These are phyloP conservation scores for Ispidina picta DNA, from an alignment of 2,797 vertebrate species.

Conservation along the genomic window DNA sequence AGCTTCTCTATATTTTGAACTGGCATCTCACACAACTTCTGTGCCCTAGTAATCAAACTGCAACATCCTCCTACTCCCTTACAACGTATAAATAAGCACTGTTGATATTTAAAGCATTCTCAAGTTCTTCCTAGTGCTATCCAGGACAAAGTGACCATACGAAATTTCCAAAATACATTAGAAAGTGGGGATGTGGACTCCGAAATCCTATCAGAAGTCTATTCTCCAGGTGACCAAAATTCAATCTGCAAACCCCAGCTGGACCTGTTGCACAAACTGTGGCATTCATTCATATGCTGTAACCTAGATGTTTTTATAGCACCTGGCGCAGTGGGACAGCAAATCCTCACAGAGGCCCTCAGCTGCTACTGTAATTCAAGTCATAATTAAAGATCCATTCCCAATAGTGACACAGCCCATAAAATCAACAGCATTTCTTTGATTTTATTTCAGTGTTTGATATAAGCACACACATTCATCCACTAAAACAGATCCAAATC, in stretches of 20 bases:
- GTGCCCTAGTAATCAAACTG: neutral
- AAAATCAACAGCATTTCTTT: conserved; percentile 42
- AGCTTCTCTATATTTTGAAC: neutral
- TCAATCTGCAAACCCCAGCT: neutral
- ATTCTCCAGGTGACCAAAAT: neutral
- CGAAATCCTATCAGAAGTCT: neutral
- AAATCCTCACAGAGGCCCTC: neutral
- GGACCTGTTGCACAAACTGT: neutral
- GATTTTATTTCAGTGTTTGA: conserved; percentile 49
- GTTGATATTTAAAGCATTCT: neutral
- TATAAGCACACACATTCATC: neutral
- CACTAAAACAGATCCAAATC: conserved; percentile 1
- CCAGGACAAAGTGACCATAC: neutral
- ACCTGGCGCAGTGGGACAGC: neutral
- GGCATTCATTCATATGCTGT: neutral
- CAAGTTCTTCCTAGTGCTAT: neutral
- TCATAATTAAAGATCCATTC: conserved; percentile 35
- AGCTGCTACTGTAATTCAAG: conserved; percentile 21
- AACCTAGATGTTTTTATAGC: conserved; percentile 11
- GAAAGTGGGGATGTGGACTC: neutral
- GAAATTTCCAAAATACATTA: neutral
- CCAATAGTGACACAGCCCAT: neutral
- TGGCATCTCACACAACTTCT: neutral
- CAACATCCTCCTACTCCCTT: neutral
- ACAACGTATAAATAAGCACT: fast-evolving